Percentiles rank a stretch among this genome's conserved stretches.
Evolutionary conservation across 2,797 vertebrate genomes (phyloP).

Genomic region (Sphenopsis melanotis): DNA sequence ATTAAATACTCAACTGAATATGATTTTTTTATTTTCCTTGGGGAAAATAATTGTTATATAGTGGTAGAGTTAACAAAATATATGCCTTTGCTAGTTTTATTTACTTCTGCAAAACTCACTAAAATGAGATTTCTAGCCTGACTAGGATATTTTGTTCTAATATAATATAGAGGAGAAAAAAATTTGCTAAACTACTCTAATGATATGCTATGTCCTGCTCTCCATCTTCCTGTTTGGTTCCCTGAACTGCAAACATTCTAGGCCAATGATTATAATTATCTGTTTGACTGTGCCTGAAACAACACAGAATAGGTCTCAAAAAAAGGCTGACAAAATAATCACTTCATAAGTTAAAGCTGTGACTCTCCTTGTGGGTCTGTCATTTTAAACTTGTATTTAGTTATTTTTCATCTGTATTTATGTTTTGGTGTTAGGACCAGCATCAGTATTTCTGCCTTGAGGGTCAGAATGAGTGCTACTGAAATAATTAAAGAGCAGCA

Average conservation of each 20-base stretch:
- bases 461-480: not conserved
- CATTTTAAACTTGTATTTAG: not conserved
- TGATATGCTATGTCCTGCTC: not conserved
- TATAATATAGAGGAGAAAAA: not conserved
- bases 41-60: not conserved
- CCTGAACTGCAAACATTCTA: not conserved
- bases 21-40: not conserved
- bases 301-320: not conserved
- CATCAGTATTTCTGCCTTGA: not conserved
- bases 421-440: not conserved
- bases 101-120: not conserved
- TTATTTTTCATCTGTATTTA: not conserved
- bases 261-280: not conserved
- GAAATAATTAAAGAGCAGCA: not conserved
- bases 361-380: not conserved
- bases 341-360: not conserved
- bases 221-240: not conserved
- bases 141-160: not conserved
- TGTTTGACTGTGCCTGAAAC: not conserved
- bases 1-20: not conserved
- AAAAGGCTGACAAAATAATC: not conserved
- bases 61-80: not conserved
- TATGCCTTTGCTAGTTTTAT: not conserved
- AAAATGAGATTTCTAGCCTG: not conserved
- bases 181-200: not conserved